Conservation (phyloP, 2,113 vertebrate species). For the Rhynchomys soricoides region DNA sequence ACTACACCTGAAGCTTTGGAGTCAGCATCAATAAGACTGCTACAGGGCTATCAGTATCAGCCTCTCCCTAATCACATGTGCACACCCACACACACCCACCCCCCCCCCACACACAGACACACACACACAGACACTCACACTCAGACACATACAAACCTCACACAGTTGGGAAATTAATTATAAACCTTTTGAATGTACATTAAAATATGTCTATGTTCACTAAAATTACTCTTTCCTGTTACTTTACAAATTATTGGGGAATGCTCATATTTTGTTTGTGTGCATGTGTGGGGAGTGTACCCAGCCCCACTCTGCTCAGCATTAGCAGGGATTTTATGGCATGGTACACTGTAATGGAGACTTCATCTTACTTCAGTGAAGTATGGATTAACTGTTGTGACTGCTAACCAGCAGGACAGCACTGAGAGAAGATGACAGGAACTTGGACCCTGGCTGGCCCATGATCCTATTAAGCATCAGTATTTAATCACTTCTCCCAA, state of each 20-base stretch:
- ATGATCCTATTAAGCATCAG: constrained; percentile 27
- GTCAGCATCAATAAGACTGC: background rate
- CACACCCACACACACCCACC: too few species aligned
- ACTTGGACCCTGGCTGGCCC: constrained; percentile 21
- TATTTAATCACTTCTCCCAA: constrained; percentile 45
- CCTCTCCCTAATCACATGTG: background rate
- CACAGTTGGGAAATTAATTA: background rate
- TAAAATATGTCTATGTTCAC: background rate
- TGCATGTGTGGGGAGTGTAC: background rate
- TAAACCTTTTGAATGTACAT: background rate
- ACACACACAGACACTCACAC: too few species aligned
- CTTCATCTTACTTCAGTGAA: background rate
- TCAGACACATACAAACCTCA: background rate
- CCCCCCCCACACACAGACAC: too few species aligned
- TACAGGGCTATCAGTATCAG: background rate
- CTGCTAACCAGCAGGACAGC: background rate
- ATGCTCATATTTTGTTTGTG: background rate
- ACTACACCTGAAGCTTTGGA: background rate
- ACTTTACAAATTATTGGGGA: background rate
- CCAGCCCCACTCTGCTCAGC: background rate
- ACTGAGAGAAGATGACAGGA: background rate
- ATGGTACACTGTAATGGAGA: background rate
- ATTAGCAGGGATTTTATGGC: background rate
- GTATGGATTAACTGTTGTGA: background rate
- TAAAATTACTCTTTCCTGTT: background rate